Evolutionary conservation across 2,113 vertebrate species (phyloP), one percentile per base, ranked within the genome.

Genomic region (Eudyptes chrysolophus): DNA sequence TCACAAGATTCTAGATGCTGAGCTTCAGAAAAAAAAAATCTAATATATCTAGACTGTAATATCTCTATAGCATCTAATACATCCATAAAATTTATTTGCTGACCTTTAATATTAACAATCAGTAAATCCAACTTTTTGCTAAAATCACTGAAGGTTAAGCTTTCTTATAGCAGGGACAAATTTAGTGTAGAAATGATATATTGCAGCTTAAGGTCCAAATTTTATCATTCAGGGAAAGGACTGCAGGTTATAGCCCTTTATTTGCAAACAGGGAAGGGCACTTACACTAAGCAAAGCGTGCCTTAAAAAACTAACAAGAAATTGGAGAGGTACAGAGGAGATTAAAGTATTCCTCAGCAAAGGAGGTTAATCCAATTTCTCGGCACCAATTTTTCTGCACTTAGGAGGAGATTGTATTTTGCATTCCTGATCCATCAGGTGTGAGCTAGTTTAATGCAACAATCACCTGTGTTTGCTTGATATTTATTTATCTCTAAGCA

Each of bases 361-460:
- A 71, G 54, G 65, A 78, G 13, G 24, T 61, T 96, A 96, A 97
- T 97, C 92, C 92, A 93, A 92, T 93, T 96, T 93, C 93, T 96
- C 68, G 3, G 78, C 71, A 94, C 58, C 42, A 84, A 40, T 95
- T 96, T 96, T 92, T 87, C 57, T 94, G 55, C 65, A 46, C 40
- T 66, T 80, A 77, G n/a, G 77, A 84, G 54, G 55, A 92, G 71
- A 90, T 84, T 84, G 84, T 93, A 32, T 89, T 95, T 91, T 90
- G 38, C 34, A 26, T 90, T 96, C 90, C 65, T 92, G 58, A 52
- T 66, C 95, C 38, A 65, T 70, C 84, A 80, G 70, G 90, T 91
- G 51, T 89, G 84, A 95, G 10, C 34, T 76, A 60, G 72, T 87
- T 92, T 76, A 92, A 70, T 70, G 57, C 36, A 92, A 27, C 46